phyloP scores from a whole-genome alignment of 2,888 invertebrate species.

The Tyria jacobaeae region DNA sequence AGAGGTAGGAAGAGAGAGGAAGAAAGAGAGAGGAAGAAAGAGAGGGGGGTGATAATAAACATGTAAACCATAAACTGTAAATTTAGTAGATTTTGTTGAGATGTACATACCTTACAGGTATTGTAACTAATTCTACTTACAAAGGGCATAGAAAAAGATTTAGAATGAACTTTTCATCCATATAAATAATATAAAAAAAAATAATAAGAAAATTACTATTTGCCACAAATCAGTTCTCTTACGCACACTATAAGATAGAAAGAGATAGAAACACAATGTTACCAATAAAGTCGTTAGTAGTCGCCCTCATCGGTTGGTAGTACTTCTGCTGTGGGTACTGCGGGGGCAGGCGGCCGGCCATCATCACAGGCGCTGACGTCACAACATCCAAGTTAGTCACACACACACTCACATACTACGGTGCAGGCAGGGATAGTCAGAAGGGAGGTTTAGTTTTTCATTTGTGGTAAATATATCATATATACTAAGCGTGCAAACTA shows the following conservation, averaged over 20 bases:
- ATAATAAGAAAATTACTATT: too few species aligned
- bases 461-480: not conserved
- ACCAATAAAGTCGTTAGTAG: constrained; percentile 77
- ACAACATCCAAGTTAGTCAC: constrained; percentile 65
- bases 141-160: too few species aligned
- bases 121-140: too few species aligned
- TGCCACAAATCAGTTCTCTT: constrained; percentile 11
- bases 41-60: too few species aligned
- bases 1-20: too few species aligned
- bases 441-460: not conserved
- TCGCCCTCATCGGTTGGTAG: constrained; percentile 80
- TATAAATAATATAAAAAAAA: too few species aligned
- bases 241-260: not conserved
- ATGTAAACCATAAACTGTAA: too few species aligned
- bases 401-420: constrained; percentile 45
- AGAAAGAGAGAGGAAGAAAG: too few species aligned
- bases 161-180: too few species aligned
- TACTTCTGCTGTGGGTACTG: constrained; percentile 70
- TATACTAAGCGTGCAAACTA: not conserved
- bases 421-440: not conserved
- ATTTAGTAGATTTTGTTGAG: too few species aligned
- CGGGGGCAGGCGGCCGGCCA: constrained; percentile 62
- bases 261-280: constrained; percentile 35
- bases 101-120: too few species aligned
- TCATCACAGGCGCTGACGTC: constrained; percentile 56